These are phyloP conservation scores for Struthio camelus DNA, from an alignment of 2,113 vertebrate species.

Conservation along the genomic window DNA sequence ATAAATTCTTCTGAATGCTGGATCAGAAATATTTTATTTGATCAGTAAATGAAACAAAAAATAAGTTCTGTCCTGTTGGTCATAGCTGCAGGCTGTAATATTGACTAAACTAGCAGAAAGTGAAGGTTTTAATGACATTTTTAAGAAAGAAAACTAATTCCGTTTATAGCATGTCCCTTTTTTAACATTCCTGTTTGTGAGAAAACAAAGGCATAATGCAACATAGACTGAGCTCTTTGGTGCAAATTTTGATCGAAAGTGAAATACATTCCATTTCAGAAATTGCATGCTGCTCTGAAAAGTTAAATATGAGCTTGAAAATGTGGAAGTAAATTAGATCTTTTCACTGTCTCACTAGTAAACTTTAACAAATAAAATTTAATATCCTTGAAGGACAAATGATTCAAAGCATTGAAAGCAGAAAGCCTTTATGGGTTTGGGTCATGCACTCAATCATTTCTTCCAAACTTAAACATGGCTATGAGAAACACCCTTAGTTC, in stretches of 20 bases:
- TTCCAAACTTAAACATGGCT: not conserved
- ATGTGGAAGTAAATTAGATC: conserved; percentile 37
- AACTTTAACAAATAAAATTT: conserved; percentile 47
- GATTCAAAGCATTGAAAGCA: not conserved
- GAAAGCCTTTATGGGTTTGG: not conserved
- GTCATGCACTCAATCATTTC: conserved; percentile 30
- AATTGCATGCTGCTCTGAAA: not conserved
- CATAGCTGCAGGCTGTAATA: not conserved
- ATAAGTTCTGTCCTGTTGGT: not conserved
- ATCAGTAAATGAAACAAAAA: conserved; percentile 6
- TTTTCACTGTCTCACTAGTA: not conserved
- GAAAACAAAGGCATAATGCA: not conserved
- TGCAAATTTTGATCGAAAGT: conserved; percentile 17
- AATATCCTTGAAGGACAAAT: conserved; percentile 38
- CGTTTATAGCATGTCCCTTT: not conserved
- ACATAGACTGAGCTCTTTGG: not conserved
- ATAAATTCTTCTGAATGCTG: not conserved
- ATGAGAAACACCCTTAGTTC: not conserved
- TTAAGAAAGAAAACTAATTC: conserved; percentile 10
- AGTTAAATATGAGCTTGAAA: conserved; percentile 45
- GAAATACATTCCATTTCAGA: conserved; percentile 38
- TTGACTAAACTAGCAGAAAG: not conserved
- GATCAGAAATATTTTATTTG: conserved; percentile 23
- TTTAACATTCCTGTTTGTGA: conserved; percentile 16
- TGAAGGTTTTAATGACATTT: not conserved